phyloP scores from a whole-genome alignment of 1,140 invertebrate genomes.

The Cydia pomonella region DNA sequence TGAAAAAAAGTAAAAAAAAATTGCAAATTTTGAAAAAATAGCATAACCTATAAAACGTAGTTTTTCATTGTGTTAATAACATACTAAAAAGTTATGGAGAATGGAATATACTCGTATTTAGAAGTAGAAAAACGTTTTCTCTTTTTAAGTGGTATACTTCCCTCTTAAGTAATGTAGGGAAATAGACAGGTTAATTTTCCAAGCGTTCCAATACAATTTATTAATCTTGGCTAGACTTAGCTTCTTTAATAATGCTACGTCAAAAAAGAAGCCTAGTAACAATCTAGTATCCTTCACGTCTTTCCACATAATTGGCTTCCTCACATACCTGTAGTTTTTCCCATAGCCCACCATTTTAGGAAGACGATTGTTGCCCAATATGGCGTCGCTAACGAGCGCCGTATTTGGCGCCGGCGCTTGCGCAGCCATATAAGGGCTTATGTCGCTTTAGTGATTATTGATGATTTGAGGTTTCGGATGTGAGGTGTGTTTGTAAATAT shows the following conservation, averaged over 20 bases:
- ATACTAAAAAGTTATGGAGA: too few relatives aligned
- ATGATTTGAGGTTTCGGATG: neutral
- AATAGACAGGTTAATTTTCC: too few relatives aligned
- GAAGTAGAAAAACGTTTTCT: too few relatives aligned
- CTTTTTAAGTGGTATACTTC: too few relatives aligned
- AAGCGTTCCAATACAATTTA: too few relatives aligned
- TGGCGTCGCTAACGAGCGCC: conserved; percentile 52
- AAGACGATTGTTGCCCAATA: conserved; percentile 42
- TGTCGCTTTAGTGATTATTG: conserved; percentile 9
- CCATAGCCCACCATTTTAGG: conserved; percentile 17
- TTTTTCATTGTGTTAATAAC: too few relatives aligned
- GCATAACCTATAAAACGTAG: too few relatives aligned
- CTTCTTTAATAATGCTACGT: neutral
- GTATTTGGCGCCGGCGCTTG: conserved; percentile 52
- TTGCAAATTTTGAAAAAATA: too few relatives aligned
- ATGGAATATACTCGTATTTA: too few relatives aligned
- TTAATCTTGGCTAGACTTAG: too few relatives aligned
- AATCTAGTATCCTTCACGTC: neutral
- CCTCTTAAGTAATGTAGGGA: too few relatives aligned
- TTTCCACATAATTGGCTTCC: neutral
- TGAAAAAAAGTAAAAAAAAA: too few relatives aligned
- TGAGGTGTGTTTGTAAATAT: neutral
- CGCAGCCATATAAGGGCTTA: neutral
- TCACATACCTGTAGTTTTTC: neutral
- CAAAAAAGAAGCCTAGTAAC: neutral